These are phyloP conservation scores for Acanthosepion lycidas DNA, from an alignment of 2,888 invertebrate genomes.

Conservation along the genomic window DNA sequence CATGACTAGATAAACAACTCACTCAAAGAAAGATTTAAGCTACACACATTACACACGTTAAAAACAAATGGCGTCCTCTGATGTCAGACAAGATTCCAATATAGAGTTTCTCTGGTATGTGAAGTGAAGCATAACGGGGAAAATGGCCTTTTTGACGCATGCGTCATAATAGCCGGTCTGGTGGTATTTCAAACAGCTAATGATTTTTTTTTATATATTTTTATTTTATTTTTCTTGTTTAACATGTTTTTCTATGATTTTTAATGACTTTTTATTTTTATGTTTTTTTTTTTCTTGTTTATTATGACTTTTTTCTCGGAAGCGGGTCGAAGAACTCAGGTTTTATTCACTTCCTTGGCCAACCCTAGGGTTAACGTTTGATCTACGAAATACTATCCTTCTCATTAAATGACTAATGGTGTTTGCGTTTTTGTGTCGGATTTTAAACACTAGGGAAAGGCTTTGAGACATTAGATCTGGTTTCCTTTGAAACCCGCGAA, in stretches of 20 bases:
- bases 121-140: neutral
- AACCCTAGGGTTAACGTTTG: neutral
- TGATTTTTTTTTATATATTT: neutral
- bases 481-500: neutral
- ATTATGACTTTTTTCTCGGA: no score
- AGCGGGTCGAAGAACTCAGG: no score
- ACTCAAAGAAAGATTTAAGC: neutral
- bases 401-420: neutral
- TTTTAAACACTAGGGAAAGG: neutral
- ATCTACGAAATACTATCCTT: neutral
- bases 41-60: neutral
- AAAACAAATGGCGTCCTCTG: neutral
- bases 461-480: neutral
- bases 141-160: neutral
- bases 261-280: neutral
- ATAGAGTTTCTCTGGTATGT: constrained; percentile 8
- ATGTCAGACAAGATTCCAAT: neutral
- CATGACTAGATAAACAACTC: neutral
- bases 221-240: neutral
- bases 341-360: neutral
- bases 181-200: neutral
- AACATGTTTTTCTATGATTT: neutral
- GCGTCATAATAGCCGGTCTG: neutral
- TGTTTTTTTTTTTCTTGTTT: neutral
- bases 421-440: neutral